A percentile compares a stretch with the other conserved stretches of the same genome.
phyloP scores from a whole-genome alignment of 2,888 invertebrate species.

The Gerris lacustris region DNA sequence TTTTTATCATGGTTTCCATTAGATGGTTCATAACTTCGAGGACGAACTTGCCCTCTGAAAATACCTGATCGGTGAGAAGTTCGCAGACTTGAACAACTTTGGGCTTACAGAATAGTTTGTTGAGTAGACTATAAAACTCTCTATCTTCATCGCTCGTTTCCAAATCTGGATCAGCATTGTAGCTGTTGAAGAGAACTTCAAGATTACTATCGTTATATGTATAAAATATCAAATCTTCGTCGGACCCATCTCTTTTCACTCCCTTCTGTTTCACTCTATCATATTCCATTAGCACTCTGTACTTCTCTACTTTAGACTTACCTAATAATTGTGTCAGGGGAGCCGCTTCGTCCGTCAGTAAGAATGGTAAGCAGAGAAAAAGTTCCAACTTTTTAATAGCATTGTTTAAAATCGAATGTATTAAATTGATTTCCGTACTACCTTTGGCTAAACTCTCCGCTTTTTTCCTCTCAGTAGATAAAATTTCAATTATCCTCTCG shows the following conservation, averaged over 20 bases:
- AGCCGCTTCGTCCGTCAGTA: not conserved
- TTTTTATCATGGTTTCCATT: not conserved
- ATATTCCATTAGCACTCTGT: not conserved
- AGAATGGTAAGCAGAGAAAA: not conserved
- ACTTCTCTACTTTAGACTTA: not conserved
- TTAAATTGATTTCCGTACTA: not conserved
- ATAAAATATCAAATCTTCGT: conserved; percentile 2
- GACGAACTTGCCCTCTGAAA: not conserved
- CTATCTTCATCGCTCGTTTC: not conserved
- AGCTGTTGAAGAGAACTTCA: not conserved
- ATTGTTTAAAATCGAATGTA: not conserved
- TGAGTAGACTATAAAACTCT: not conserved
- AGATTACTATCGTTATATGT: conserved; percentile 3
- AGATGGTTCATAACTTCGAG: not conserved
- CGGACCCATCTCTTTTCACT: not conserved
- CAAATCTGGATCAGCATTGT: not conserved
- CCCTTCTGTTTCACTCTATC: not conserved
- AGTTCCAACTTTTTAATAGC: not conserved
- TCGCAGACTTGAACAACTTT: not conserved
- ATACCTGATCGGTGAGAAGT: not conserved
- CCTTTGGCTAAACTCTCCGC: not conserved
- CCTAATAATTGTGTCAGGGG: not conserved
- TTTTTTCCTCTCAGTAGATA: not conserved
- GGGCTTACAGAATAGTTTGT: not conserved
- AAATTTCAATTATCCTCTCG: not conserved